Evolutionary conservation across 2,113 vertebrate genomes (phyloP).

Genomic region (Odobenus rosmarus): DNA sequence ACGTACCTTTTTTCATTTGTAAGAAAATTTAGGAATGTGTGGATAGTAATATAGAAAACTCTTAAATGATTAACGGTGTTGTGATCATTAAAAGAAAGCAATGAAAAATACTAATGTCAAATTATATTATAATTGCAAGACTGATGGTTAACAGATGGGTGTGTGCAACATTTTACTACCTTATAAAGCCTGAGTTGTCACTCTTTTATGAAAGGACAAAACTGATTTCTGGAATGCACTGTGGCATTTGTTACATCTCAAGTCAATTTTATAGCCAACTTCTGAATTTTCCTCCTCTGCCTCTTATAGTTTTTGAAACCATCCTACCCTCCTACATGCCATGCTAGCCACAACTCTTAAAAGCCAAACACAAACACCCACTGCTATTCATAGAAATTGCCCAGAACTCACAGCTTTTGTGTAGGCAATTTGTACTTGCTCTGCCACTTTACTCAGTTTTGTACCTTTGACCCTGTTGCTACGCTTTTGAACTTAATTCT

Average conservation of each 20-base stretch:
- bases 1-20: neutral
- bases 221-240: neutral
- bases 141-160: neutral
- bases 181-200: neutral
- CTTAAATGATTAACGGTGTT: neutral
- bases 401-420: neutral
- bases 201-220: neutral
- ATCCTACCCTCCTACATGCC: neutral
- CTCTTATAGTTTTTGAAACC: neutral
- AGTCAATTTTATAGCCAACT: neutral
- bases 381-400: neutral
- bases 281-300: neutral
- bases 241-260: neutral
- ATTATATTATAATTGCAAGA: neutral
- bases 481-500: neutral
- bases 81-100: constrained; percentile 33
- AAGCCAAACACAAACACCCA: neutral
- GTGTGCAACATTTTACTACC: neutral
- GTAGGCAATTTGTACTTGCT: neutral
- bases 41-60: neutral
- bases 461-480: neutral
- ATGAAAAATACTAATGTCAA: neutral
- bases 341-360: neutral
- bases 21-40: neutral
- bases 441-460: neutral